Base-by-base conservation (phyloP, 2,888 invertebrate species). In the Volucella inflata region DNA sequence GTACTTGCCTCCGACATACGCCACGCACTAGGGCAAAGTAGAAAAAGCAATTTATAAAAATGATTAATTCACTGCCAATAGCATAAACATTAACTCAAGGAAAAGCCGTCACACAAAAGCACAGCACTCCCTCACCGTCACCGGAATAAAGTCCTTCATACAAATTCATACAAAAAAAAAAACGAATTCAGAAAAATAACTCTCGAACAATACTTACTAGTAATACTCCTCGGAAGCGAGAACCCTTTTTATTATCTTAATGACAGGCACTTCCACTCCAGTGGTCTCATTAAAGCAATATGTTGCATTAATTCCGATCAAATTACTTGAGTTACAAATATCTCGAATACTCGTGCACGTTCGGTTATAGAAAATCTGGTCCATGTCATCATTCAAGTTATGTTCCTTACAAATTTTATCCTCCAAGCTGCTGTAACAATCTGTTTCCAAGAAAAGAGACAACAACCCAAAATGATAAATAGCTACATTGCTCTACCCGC, bases 201-300 rank as follows among this genome's bases (percentile, higher is more conserved):
- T 88, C 74, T 30, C 30, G 6, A 30, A 21, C 3, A 4, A 3
- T 21, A 30, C 30, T 30, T 30, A 88, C 95, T 94, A 94, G 89
- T 94, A 95, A 90, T 94, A 95, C 88, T 95, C 95, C 88, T 95
- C 95, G 1, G 94, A 93, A 1, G 95, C 95, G 30, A 95, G 90
- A 8, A 92, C 91, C 57, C 95, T 92, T 0, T 92, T 93, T 3
- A 94, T 92, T 51, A 94, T 92, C 0, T 91, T 90, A 65, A 93
- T 93, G 90, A 95, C 93, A 0, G 93, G 93, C 0, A 93, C 88
- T 0, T 84, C 87, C 16, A 90, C 77, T 17, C 57, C 87, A 1
- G 83, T 60, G n/a, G 89, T 90, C 0, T 88, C 91, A 67, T 93
- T 90, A 79, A 89, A 88, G 88, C 95, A 95, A 79, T 92, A 91